Base-by-base conservation (phyloP, 2,113 vertebrate species). In the Clarias macrocephalus region DNA sequence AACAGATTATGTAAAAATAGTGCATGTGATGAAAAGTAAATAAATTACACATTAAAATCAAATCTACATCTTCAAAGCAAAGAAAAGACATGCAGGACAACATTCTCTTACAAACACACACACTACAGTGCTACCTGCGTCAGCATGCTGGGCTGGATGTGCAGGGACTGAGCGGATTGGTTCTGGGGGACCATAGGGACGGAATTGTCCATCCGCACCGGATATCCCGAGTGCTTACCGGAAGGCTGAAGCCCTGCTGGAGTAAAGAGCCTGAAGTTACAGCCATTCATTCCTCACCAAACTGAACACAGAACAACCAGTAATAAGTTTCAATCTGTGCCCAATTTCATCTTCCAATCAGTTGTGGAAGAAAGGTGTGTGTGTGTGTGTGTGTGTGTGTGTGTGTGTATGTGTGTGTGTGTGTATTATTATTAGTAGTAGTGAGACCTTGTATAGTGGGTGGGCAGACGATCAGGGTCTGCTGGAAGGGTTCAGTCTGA, bases 391-490 rank as follows among this genome's bases (percentile, higher is more conserved):
- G 21, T 12, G 3, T 5, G 72, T 13, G 21, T 33, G 68, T 37
- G 30, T 37, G 16, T 70, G 4, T 28, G n/a, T 66, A 25, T 28
- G n/a, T 13, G 28, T 68, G 28, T 75, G 1, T n/a, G 10, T 76
- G 10, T 54, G 23, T 56, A 16, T 10, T 65, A 11, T 23, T 28
- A 28, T 2, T 52, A 52, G 18, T 76, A 60, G 30, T 25, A 23
- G 57, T 62, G 33, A 48, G 93, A 99, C 98, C 97, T 91, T 99
- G 98, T 91, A 99, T 98, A 92, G 97, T 96, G 81, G 98, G 97
- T 63, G 98, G 98, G 89, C 98, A 99, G 10, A 99, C 98, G 33
- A 99, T 99, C 93, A 99, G 98, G 0, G 98, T 99, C 86, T 99
- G 98, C 90, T 99, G 98, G 95, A 98, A 99, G 30, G 98, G 98